Base-by-base conservation (phyloP, 2,888 invertebrate genomes). In the Branchipolynoe longqiensis region DNA sequence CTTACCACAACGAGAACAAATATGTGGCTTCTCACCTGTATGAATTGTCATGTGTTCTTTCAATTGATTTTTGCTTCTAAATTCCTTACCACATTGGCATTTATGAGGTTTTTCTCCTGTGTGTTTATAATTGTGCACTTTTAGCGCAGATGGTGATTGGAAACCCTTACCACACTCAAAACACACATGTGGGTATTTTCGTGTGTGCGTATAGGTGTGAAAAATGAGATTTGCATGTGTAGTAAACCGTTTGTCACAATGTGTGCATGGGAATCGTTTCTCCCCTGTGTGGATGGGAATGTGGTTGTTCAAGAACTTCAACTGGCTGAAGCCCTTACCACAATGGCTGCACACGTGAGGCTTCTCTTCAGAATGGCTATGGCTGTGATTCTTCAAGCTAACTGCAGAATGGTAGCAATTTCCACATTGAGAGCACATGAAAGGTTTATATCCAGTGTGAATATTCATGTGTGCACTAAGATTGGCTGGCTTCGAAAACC, bases 371-470 rank as follows among this genome's bases (percentile, higher is more conserved):
- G 25, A 31, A 36, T 73, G 73, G 31, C 4, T 73, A 22, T 6
- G 22, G 4, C 4, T 73, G 73, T 73, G 73, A 2, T 73, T 4
- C 22, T 73, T 31, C 22, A 14, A 31, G 31, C 3, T 18, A 18
- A 22, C 33, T 36, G 25, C 22, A 6, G 22, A 36, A 18, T 2
- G 8, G 33, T 31, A 73, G 31, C 25, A 3, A 22, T 31, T 73
- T 31, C 33, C 33, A 36, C 73, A 73, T 6, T 28, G 8, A 14
- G 33, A 31, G 31, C 73, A 73, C 36, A 31, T 22, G 36, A 31
- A 31, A 33, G 73, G 73, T 36, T 14, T 73, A 22, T 73, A 28
- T 28, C 73, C 33, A 28, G 73, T 73, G 73, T 73, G 73, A 33
- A 36, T 73, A 14, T 36, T n/a, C 4, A 31, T 73, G 73, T 73